Base-by-base conservation (phyloP, 2,797 vertebrate species). In the Acanthurus lineatus region DNA sequence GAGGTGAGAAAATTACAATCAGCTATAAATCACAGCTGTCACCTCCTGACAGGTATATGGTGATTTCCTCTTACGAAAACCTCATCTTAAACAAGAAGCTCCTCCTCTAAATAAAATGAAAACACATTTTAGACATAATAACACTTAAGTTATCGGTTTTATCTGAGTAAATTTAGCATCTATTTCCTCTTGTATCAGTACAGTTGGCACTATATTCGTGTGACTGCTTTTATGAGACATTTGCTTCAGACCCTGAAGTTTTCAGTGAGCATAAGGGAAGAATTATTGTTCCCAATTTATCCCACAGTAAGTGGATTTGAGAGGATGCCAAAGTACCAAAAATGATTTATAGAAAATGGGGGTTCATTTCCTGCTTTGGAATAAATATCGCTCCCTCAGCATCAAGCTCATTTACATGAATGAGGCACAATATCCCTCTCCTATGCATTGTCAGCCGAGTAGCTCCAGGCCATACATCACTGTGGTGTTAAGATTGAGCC, bases 331-430 rank as follows among this genome's bases (percentile, higher is more conserved):
- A 83, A 81, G 75, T 0, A 79, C 59, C 69, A 79, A 67, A 45
- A 77, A 68, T 69, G 61, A 85, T 87, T 87, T 88, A 74, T 73
- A 78, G 64, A 35, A 83, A 82, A 83, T 74, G 64, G 79, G 75
- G 66, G 60, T 84, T 85, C 40, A 81, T 77, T 86, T 88, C 75
- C 79, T 72, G 74, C 76, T 77, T 73, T 63, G 32, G 69, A 84
- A 75, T 59, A 86, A 89, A 89, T 71, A 79, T 48, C 0, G 10
- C 65, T 65, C 76, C 69, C 87, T 82, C 84, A 86, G 85, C 77
- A 85, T 83, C 38, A 84, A 80, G 64, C 87, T 86, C 66, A 88
- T 91, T 88, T 88, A 76, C 82, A 90, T 86, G 75, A 76, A 83
- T 88, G 86, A 92, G 60, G 86, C 89, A 88, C 65, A 83, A 8